Evolutionary conservation across 2,888 invertebrate genomes (phyloP).

Genomic region (Chloroclysta siterata): DNA sequence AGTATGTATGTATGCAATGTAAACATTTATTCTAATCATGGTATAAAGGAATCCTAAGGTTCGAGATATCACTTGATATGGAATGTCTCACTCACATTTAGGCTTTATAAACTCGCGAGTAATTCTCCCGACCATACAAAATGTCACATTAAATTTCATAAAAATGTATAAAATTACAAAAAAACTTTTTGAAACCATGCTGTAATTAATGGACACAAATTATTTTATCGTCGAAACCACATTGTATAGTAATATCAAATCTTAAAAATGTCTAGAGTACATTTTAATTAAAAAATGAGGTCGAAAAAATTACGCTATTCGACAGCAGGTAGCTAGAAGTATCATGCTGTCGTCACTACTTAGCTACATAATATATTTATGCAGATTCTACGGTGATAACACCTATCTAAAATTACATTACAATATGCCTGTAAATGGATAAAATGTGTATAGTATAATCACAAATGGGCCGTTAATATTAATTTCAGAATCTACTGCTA

Average conservation of each 20-base stretch:
- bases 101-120: conserved; percentile 68
- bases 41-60: conserved; percentile 23
- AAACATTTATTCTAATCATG: conserved; percentile 17
- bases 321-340: conserved; percentile 51
- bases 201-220: conserved; percentile 65
- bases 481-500: conserved; percentile 49
- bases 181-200: conserved; percentile 74
- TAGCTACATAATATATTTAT: conserved; percentile 57
- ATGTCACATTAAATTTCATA: conserved; percentile 77
- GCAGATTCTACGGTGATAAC: conserved; percentile 61
- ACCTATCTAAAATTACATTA: conserved; percentile 71
- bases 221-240: conserved; percentile 56
- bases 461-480: conserved; percentile 78
- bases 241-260: conserved; percentile 79
- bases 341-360: conserved; percentile 63
- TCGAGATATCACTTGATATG: conserved; percentile 72
- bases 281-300: conserved; percentile 65
- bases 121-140: conserved; percentile 67
- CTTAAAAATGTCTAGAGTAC: conserved; percentile 61
- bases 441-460: conserved; percentile 77
- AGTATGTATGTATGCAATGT: conserved; percentile 4
- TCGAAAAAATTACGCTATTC: conserved; percentile 67
- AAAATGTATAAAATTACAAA: conserved; percentile 85
- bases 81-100: conserved; percentile 82
- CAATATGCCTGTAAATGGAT: conserved; percentile 77